A percentile compares a stretch with the other conserved stretches of the same genome.
Conservation (phyloP, 2,888 invertebrate species). For the Augiades crinisus region DNA sequence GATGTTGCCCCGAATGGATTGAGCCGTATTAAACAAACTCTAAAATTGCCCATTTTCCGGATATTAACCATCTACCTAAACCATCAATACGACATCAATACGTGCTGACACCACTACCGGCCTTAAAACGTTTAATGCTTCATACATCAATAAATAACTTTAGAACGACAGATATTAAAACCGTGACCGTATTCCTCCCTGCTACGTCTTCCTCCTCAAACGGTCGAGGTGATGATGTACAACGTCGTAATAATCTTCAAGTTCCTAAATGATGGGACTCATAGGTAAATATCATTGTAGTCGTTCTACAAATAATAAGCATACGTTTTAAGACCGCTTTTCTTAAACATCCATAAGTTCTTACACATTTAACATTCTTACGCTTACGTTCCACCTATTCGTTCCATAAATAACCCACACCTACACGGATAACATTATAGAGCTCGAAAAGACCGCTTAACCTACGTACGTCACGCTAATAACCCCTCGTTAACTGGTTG, state of each 20-base stretch:
- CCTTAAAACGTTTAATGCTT: slow-evolving; percentile 28
- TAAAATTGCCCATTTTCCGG: slow-evolving; percentile 63
- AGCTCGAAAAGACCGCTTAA: slow-evolving; percentile 62
- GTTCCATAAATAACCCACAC: slow-evolving; percentile 77
- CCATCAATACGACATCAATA: slow-evolving; percentile 54
- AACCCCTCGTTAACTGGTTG: slow-evolving; percentile 48
- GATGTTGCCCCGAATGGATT: slow-evolving; percentile 60
- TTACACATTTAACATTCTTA: slow-evolving; percentile 69
- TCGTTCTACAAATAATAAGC: slow-evolving; percentile 5
- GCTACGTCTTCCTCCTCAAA: neutral
- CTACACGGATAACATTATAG: slow-evolving; percentile 65
- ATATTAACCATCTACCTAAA: slow-evolving; percentile 71
- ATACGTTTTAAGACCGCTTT: slow-evolving; percentile 33
- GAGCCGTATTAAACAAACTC: slow-evolving; percentile 64
- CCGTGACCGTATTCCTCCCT: neutral
- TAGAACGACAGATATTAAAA: slow-evolving; percentile 8
- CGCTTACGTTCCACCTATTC: slow-evolving; percentile 51
- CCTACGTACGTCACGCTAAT: slow-evolving; percentile 53
- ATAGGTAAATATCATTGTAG: neutral
- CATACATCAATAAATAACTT: slow-evolving; percentile 4
- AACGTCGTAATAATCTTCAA: neutral
- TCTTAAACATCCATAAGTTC: slow-evolving; percentile 65
- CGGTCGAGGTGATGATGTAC: neutral
- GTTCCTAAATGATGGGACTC: no score
- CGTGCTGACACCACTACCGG: slow-evolving; percentile 56